Conservation (phyloP, 2,888 invertebrate species). For the Drosophila flavopinicola region DNA sequence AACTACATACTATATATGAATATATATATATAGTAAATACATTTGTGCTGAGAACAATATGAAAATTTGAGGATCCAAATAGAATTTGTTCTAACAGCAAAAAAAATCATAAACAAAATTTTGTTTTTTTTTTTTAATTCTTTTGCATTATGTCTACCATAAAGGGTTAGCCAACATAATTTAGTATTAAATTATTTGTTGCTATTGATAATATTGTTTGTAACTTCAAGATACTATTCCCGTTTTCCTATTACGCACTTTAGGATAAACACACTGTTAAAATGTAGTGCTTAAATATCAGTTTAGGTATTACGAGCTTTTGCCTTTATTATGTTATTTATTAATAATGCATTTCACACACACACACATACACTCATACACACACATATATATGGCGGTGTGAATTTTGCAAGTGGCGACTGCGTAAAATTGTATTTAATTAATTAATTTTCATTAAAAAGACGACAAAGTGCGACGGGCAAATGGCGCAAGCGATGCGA, state of each 20-base stretch:
- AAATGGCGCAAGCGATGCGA: conserved; percentile 29
- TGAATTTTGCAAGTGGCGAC: conserved; percentile 47
- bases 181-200: no score
- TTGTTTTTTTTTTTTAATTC: no score
- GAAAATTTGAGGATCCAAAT: no score
- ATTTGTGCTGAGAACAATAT: no score
- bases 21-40: no score
- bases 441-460: conserved; percentile 75
- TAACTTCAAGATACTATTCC: no score
- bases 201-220: neutral
- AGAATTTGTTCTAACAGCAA: no score
- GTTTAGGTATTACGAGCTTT: neutral
- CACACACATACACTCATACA: conserved; percentile 6
- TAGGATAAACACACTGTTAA: neutral
- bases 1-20: no score
- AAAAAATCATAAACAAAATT: no score
- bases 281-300: neutral
- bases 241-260: neutral
- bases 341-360: conserved; percentile 47
- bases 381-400: neutral
- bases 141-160: no score
- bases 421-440: conserved; percentile 72
- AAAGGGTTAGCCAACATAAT: no score
- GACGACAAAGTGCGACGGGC: conserved; percentile 58
- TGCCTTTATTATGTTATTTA: conserved; percentile 24